These are phyloP conservation scores for Platalea minor DNA, from an alignment of 2,797 vertebrate species.

Conservation along the genomic window DNA sequence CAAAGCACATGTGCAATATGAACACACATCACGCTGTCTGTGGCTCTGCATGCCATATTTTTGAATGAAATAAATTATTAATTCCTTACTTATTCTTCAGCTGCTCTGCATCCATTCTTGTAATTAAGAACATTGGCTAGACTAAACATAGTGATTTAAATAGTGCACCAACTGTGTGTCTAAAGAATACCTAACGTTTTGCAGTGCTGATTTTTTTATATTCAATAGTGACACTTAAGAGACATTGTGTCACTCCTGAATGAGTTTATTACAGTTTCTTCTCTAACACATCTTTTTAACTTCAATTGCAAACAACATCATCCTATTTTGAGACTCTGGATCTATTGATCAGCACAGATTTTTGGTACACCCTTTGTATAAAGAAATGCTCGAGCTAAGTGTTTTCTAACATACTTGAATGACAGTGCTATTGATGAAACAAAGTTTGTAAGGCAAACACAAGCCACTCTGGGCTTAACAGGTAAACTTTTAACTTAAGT, in stretches of 20 bases:
- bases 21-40: not conserved
- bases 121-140: constrained; percentile 37
- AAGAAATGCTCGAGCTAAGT: not conserved
- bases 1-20: not conserved
- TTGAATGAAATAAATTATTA: constrained; percentile 30
- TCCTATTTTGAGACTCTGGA: not conserved
- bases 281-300: not conserved
- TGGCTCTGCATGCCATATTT: not conserved
- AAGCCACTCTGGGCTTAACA: not conserved
- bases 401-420: not conserved
- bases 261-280: not conserved
- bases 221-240: not conserved
- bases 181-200: constrained; percentile 4
- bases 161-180: not conserved
- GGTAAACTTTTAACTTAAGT: not conserved
- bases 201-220: not conserved
- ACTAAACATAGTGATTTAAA: constrained; percentile 12
- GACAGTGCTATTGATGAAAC: not conserved
- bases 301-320: not conserved
- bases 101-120: constrained; percentile 15
- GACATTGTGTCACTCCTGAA: not conserved
- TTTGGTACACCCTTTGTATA: not conserved
- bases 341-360: not conserved
- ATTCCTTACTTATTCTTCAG: constrained; percentile 47
- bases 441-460: not conserved